phyloP scores from a whole-genome alignment of 1,140 invertebrate genomes.

The Marisa cornuarietis region DNA sequence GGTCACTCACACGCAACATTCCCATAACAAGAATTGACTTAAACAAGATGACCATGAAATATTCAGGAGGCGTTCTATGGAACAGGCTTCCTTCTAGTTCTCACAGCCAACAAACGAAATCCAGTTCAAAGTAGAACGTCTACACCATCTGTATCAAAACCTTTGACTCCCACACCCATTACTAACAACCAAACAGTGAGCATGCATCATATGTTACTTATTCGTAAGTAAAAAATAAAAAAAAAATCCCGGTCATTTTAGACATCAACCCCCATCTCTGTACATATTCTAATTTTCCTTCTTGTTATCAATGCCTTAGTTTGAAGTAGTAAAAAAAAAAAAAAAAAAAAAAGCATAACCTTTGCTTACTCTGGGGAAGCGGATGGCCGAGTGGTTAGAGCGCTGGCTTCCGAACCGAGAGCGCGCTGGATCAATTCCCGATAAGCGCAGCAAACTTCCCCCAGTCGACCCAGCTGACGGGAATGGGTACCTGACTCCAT shows the following conservation, averaged over 20 bases:
- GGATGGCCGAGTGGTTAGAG: too few relatives aligned
- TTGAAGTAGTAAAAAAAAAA: too few relatives aligned
- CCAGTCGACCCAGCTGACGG: too few relatives aligned
- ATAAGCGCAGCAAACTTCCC: too few relatives aligned
- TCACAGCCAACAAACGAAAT: neutral
- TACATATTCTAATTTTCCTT: constrained; percentile 11
- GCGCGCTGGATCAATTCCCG: too few relatives aligned
- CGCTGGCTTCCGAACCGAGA: too few relatives aligned
- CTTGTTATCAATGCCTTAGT: constrained; percentile 3
- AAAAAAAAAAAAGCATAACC: too few relatives aligned
- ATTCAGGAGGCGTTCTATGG: neutral
- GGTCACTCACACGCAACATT: neutral
- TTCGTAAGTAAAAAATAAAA: too few relatives aligned
- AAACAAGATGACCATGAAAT: neutral
- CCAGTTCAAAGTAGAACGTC: neutral
- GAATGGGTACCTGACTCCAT: too few relatives aligned
- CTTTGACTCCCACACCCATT: neutral
- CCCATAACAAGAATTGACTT: neutral
- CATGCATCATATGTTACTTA: neutral
- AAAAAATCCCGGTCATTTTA: neutral
- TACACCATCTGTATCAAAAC: neutral
- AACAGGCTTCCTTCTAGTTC: too few relatives aligned
- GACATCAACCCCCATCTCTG: too few relatives aligned
- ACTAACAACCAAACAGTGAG: neutral
- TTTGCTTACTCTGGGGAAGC: too few relatives aligned